Percentiles rank a stretch among this genome's conserved stretches.
Evolutionary conservation across 1,140 invertebrate genomes (phyloP).

Genomic region (Formica selysi): DNA sequence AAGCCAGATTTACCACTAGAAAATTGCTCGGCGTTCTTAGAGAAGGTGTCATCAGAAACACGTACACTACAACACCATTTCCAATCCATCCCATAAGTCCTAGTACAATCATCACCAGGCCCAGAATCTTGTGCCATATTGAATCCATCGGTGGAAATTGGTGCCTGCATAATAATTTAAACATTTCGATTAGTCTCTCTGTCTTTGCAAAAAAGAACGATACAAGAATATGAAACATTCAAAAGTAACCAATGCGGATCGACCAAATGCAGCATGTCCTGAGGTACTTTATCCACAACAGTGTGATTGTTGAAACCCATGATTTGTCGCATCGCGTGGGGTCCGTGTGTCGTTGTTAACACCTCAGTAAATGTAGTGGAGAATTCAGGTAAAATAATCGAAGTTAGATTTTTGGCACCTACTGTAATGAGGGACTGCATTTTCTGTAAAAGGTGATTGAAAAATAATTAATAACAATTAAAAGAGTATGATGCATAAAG

Average conservation of each 20-base stretch:
- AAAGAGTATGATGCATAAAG: neutral
- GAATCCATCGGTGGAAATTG: slow-evolving; percentile 92
- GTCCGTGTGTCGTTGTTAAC: slow-evolving; percentile 1
- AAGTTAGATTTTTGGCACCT: neutral
- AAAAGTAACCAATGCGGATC: slow-evolving; percentile 90
- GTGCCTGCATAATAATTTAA: slow-evolving; percentile 72
- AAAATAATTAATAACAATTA: neutral
- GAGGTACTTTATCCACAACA: slow-evolving; percentile 90
- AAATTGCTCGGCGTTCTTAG: slow-evolving; percentile 94
- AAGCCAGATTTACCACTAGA: slow-evolving; percentile 94
- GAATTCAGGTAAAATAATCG: neutral
- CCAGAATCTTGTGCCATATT: slow-evolving; percentile 92
- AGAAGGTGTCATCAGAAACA: slow-evolving; percentile 92
- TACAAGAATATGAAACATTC: slow-evolving; percentile 8
- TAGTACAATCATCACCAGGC: slow-evolving; percentile 91
- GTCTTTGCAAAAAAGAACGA: neutral
- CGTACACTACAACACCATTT: slow-evolving; percentile 95
- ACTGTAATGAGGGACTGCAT: slow-evolving; percentile 18
- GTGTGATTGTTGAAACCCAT: slow-evolving; percentile 87
- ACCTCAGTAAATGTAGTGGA: neutral
- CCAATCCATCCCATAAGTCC: slow-evolving; percentile 91
- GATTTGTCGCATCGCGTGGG: slow-evolving; percentile 59
- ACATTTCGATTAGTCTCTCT: neutral
- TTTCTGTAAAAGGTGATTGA: slow-evolving; percentile 28
- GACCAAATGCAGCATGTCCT: slow-evolving; percentile 91